These are phyloP conservation scores for Apolygus lucorum DNA, from an alignment of 1,140 invertebrate species.

Conservation along the genomic window DNA sequence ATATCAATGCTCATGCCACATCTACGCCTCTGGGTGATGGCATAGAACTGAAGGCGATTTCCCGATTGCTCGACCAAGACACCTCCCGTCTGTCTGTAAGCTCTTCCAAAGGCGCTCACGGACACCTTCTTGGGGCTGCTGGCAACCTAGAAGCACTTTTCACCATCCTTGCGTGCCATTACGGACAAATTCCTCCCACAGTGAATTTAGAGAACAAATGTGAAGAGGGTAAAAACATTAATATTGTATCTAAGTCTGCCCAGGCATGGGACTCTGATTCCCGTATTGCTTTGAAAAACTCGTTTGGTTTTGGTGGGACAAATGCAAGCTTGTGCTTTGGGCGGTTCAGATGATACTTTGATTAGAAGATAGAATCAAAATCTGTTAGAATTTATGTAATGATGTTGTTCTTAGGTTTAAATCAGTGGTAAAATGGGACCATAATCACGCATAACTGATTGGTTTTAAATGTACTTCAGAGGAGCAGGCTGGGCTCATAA, in stretches of 20 bases:
- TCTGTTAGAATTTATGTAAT: too few relatives aligned
- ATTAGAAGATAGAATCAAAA: too few relatives aligned
- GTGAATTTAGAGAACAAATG: constrained; percentile 70
- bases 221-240: constrained; percentile 53
- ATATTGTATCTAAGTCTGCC: constrained; percentile 57
- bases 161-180: constrained; percentile 67
- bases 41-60: constrained; percentile 81
- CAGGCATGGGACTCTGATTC: constrained; percentile 50
- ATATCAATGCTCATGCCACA: constrained; percentile 97
- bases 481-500: too few relatives aligned
- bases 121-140: constrained; percentile 90
- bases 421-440: too few relatives aligned
- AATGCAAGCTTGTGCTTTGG: constrained; percentile 66
- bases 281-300: constrained; percentile 88
- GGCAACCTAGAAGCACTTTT: constrained; percentile 87
- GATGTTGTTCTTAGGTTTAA: too few relatives aligned
- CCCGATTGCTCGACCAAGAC: constrained; percentile 49
- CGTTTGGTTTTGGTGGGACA: constrained; percentile 98
- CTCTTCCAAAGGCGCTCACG: constrained; percentile 90
- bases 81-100: constrained; percentile 58
- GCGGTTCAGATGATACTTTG: background rate
- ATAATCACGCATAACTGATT: too few relatives aligned
- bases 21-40: constrained; percentile 92
- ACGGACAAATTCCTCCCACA: constrained; percentile 74
- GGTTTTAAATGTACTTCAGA: too few relatives aligned